Evolutionary conservation across 2,888 invertebrate genomes (phyloP).

Genomic region (Mythimna lalbum): DNA sequence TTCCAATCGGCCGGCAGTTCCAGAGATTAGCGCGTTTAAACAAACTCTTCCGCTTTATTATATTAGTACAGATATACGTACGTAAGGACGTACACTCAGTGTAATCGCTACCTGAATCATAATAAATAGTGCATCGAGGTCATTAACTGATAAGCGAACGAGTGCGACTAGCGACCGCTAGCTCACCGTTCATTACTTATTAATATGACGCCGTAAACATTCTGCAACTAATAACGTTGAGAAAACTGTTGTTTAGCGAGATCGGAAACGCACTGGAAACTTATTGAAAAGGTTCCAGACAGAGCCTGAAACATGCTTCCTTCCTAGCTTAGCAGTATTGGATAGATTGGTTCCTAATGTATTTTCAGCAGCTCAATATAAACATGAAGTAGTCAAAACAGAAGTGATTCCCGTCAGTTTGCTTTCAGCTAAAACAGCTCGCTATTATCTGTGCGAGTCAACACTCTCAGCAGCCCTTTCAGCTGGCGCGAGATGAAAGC

Average conservation of each 20-base stretch:
- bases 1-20: too few relatives aligned
- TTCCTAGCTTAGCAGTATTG: neutral
- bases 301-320: neutral
- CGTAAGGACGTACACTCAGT: constrained; percentile 1
- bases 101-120: constrained; percentile 53
- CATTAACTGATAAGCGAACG: constrained; percentile 55
- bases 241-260: neutral
- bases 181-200: constrained; percentile 13
- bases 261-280: too few relatives aligned
- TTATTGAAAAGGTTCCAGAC: neutral
- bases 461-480: neutral
- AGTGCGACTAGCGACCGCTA: neutral
- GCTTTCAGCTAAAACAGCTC: neutral
- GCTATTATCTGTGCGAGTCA: neutral
- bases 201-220: constrained; percentile 12
- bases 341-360: neutral
- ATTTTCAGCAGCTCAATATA: neutral
- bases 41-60: too few relatives aligned
- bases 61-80: neutral
- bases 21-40: too few relatives aligned
- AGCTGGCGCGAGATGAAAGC: neutral
- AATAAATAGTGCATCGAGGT: constrained; percentile 56
- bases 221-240: neutral
- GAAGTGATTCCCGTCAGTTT: too few relatives aligned
- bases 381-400: neutral